A percentile compares a stretch with the other conserved stretches of the same genome.
Evolutionary conservation across 2,113 vertebrate species (phyloP).

Genomic region (Pycnonotus jocosus): DNA sequence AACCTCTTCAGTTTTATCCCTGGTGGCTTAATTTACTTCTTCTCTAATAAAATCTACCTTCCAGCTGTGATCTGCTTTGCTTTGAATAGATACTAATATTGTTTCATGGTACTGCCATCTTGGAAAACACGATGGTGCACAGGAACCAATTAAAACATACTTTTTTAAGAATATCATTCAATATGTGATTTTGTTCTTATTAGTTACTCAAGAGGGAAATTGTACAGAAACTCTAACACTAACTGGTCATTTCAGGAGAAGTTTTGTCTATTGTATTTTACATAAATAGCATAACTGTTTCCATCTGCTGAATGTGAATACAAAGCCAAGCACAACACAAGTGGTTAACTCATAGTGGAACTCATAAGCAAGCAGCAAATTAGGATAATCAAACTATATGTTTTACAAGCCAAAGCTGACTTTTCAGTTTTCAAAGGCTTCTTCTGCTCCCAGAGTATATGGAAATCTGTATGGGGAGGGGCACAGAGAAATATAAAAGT

Average conservation of each 20-base stretch:
- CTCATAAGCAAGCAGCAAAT: background rate
- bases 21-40: slow-evolving; percentile 65
- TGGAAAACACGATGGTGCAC: slow-evolving; percentile 54
- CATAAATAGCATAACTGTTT: background rate
- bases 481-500: background rate
- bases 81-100: slow-evolving; percentile 61
- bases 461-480: rapidly evolving
- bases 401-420: background rate
- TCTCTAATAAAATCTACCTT: slow-evolving; percentile 63
- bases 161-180: slow-evolving; percentile 40
- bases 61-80: slow-evolving; percentile 59
- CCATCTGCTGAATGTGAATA: background rate
- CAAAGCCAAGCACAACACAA: background rate
- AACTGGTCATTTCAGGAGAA: slow-evolving; percentile 26
- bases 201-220: slow-evolving; percentile 41
- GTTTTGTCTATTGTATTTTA: background rate
- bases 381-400: background rate
- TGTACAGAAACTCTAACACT: background rate
- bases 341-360: background rate
- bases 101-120: slow-evolving; percentile 23
- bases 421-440: background rate
- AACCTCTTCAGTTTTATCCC: slow-evolving; percentile 50
- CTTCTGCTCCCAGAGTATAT: background rate
- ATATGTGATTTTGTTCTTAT: slow-evolving; percentile 46
- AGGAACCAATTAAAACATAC: slow-evolving; percentile 61